Evolutionary conservation across 2,797 vertebrate genomes (phyloP), one percentile per base, ranked within the genome.

Genomic region (Spheniscus humboldti): DNA sequence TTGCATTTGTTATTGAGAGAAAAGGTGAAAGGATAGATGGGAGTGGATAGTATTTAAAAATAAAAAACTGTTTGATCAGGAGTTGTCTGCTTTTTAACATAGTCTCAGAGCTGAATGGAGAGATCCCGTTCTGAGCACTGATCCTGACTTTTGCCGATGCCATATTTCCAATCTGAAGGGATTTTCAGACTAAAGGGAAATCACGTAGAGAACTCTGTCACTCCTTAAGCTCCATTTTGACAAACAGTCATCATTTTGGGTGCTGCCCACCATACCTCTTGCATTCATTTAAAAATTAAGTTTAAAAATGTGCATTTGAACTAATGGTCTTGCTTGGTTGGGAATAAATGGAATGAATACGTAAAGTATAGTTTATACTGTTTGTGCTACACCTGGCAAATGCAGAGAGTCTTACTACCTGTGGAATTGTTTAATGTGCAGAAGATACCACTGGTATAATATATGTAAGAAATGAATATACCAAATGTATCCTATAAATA

Each of bases 291-390:
- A 48, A 74, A 94, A 67, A 18, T 28, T 43, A 41, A 11, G 4
- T 55, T 92, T 71, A 20, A 22, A 55, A 66, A 73, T 10, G 3
- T 23, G 2, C 19, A 5, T 76, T 88, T 74, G n/a, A 86, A 68
- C 33, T 68, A 43, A 57, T 39, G 9, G 13, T 78, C 27, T 86
- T 5, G 0, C 31, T 63, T 86, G 20, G 31, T 84, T 86, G 33
- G 28, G 39, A 72, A 48, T 81, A 69, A 68, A 59, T 33, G 4
- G 48, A 72, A 55, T 53, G 27, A 75, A 35, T 78, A 20, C 0
- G 0, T 60, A 60, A 56, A 0, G 6, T 82, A 55, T 64, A 0
- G 0, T 78, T 94, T 83, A 17, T 33, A 41, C 3, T 35, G 3
- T 19, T 68, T 57, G 12, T 45, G 28, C 18, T 78, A 33, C 6